Conservation (phyloP, 2,888 invertebrate genomes). For the Abscondita cerata region DNA sequence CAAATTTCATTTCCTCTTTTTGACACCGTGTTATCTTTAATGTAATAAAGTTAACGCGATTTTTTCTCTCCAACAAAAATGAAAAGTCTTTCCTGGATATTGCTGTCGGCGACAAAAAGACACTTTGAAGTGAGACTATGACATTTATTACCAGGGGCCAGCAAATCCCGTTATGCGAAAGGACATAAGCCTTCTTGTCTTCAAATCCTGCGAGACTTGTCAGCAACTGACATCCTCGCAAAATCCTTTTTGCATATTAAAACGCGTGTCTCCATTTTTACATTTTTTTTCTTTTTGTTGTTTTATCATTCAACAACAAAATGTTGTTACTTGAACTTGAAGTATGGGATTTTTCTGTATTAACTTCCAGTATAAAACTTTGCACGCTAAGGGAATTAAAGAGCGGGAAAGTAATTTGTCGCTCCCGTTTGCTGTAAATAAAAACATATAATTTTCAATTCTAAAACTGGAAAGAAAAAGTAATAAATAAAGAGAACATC, state of each 20-base stretch:
- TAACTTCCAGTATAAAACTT: not conserved
- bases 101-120: slow-evolving; percentile 26
- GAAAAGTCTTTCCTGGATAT: slow-evolving; percentile 26
- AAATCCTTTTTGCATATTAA: slow-evolving; percentile 24
- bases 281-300: too few species aligned
- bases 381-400: not conserved
- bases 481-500: too few species aligned
- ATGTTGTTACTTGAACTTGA: too few species aligned
- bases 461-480: too few species aligned
- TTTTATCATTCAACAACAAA: too few species aligned
- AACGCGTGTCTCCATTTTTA: not conserved
- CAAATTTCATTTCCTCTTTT: slow-evolving; percentile 32
- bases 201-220: slow-evolving; percentile 38
- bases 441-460: not conserved
- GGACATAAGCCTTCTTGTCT: slow-evolving; percentile 42
- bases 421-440: slow-evolving; percentile 2
- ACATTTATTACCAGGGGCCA: slow-evolving; percentile 41
- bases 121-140: slow-evolving; percentile 38
- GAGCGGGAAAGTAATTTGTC: not conserved
- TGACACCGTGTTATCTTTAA: slow-evolving; percentile 32
- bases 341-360: too few species aligned
- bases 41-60: slow-evolving; percentile 29
- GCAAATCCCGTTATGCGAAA: slow-evolving; percentile 38
- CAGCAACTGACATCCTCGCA: slow-evolving; percentile 29
- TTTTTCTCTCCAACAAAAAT: slow-evolving; percentile 25